Base-by-base conservation (phyloP, 1,140 invertebrate genomes). In the Drosophila malerkotliana region DNA sequence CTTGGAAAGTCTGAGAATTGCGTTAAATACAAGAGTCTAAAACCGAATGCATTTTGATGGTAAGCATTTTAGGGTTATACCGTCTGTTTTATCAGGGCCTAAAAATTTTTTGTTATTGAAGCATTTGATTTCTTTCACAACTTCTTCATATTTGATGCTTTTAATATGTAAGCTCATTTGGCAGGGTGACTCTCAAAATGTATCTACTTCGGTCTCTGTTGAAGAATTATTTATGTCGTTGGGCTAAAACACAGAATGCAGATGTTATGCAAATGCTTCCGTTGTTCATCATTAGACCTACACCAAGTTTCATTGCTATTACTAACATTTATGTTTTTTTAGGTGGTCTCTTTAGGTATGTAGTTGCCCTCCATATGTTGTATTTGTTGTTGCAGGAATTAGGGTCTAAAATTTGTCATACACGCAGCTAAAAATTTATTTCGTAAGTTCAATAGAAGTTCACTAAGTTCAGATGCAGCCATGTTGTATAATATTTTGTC, bases 101-200 rank as follows among this genome's bases (percentile, higher is more conserved):
- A 69, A 64, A 12, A 72, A 18, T 64, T 79, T 79, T 44, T 61
- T 76, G 26, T 52, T 54, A 9, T 71, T 73, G 3, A 71, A 26
- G 18, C 30, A 44, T 39, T 53, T 51, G 1, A 79, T 69, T 62
- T 79, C 68, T 34, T n/a, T 26, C 30, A 34, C 15, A 77, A 77
- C 37, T 61, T 66, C 58, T 8, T 58, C 14, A 28, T 15, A 12
- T 15, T 15, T 15, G 3, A 39, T 52, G 1, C 30, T 34, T 21
- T 52, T 52, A 54, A 59, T 54, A 41, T 53, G 63, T 21, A 54
- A 59, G 32, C 45, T 67, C 49, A 59, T 54, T 67, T 67, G 41
- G 6, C 49, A 39, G 39, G 49, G 30, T 59, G 49, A 59, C 21
- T 30, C 51, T 39, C 59, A 55, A 47, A 47, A 61, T 3, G 49